Base-by-base conservation (phyloP, 2,113 vertebrate genomes). In the Scolopax mira region DNA sequence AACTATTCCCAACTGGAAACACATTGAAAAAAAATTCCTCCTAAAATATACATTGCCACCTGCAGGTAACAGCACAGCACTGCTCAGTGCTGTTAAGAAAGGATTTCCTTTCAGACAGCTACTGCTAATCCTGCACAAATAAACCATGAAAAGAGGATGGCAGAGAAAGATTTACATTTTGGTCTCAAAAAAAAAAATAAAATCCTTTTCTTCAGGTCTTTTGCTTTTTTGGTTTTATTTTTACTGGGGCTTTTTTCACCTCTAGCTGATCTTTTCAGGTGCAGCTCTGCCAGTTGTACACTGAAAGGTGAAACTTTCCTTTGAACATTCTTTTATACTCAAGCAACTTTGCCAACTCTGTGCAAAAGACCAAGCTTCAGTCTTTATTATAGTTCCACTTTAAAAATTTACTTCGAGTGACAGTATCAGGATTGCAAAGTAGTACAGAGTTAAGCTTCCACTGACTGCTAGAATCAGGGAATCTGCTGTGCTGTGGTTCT, bases 31-130 rank as follows among this genome's bases (percentile, higher is more conserved):
- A 48, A 30, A 46, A 31, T 46, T 22, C 18, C 37, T 89, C 19
- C 48, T 78, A 48, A 92, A 93, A 87, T 12, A 71, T 14, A 89
- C 39, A 96, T 72, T 94, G 95, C 91, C 95, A 94, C 55, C 93
- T 97, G 66, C 89, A 95, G 96, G 91, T 72, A 65, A 94, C 70
- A 94, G 85, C 19, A 10, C 19, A 82, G n/a, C 80, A 92, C 42
- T 72, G 41, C 80, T 90, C 39, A 44, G 21, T 25, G 35, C 39
- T 44, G 28, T 8, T 51, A 37, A 60, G 42, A 74, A 28, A 46
- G 8, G 37, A 52, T 19, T 75, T 25, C 71, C 28, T 54, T 79
- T 44, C 37, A 77, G 41, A 17, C 54, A 61, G 41, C 35, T 71
- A 44, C 4, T 31, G 30, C 33, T 86, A 92, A 39, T 64, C 21